Conservation (phyloP, 2,888 invertebrate species). For the Theodoxus fluviatilis region DNA sequence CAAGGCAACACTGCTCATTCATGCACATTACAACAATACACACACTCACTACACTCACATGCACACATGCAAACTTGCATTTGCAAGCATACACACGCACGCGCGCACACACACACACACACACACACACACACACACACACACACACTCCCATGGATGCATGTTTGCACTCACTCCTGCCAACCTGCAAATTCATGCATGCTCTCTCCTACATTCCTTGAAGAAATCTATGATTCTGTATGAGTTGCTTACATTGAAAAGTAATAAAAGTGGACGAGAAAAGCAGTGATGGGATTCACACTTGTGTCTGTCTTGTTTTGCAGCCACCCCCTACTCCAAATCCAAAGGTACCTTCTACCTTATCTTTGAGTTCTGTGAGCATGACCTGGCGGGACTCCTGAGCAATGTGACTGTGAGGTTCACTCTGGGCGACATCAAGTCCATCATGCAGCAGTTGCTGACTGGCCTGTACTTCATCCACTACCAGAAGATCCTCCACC, state of each 20-base stretch:
- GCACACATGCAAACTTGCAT: neutral
- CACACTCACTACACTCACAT: no score
- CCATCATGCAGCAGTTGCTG: slow-evolving; percentile 73
- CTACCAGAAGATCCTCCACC: slow-evolving; percentile 71
- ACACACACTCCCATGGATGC: neutral
- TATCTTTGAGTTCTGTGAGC: slow-evolving; percentile 98
- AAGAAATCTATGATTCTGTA: no score
- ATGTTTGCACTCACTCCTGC: neutral
- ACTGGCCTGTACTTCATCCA: slow-evolving; percentile 96
- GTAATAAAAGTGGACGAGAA: no score
- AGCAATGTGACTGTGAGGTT: slow-evolving; percentile 96
- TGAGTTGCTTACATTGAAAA: no score
- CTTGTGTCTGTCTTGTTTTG: slow-evolving; percentile 32
- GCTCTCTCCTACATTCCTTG: no score
- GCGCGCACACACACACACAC: neutral
- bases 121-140: slow-evolving; percentile 13
- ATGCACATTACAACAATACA: no score
- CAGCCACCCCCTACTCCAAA: slow-evolving; percentile 75
- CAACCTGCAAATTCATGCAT: no score
- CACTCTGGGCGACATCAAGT: slow-evolving; percentile 94
- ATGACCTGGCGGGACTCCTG: slow-evolving; percentile 93
- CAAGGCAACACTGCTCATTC: no score
- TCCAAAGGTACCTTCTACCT: slow-evolving; percentile 89
- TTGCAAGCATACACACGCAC: neutral
- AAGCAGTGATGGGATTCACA: no score